These are phyloP conservation scores for Melanostoma mellinum DNA, from an alignment of 2,888 invertebrate species.

Conservation along the genomic window DNA sequence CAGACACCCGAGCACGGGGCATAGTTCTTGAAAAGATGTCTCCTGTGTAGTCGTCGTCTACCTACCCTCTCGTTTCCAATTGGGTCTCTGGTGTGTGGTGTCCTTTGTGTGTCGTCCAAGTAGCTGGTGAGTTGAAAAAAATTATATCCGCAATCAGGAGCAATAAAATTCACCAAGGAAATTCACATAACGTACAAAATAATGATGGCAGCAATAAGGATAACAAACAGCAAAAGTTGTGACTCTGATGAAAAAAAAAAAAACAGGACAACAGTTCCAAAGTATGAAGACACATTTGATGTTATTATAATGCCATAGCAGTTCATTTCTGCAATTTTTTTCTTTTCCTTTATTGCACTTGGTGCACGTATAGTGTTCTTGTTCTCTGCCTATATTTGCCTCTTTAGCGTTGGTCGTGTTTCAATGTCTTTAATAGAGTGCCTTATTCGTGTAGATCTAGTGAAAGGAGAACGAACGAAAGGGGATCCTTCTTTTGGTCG, in stretches of 20 bases:
- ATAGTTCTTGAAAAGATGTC: conserved; percentile 24
- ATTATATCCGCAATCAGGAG: conserved; percentile 71
- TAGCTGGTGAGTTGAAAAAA: conserved; percentile 51
- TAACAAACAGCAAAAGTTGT: conserved; percentile 72
- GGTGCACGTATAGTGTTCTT: background rate
- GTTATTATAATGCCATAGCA: conserved; percentile 72
- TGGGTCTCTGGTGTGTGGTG: conserved; percentile 35
- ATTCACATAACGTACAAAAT: conserved; percentile 72
- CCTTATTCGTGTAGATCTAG: conserved; percentile 66
- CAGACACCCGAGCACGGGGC: conserved; percentile 6
- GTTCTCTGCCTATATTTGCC: conserved; percentile 23
- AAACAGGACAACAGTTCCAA: conserved; percentile 42
- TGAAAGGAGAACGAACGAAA: conserved; percentile 50
- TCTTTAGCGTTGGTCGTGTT: conserved; percentile 53
- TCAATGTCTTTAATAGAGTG: conserved; percentile 64
- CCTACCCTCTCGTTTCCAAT: conserved; percentile 1
- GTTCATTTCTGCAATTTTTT: conserved; percentile 64
- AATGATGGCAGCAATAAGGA: conserved; percentile 73
- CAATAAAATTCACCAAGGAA: conserved; percentile 72
- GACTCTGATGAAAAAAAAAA: conserved; percentile 22
- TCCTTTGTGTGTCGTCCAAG: conserved; percentile 44
- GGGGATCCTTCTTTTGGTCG: conserved; percentile 1
- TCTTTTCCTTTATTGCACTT: conserved; percentile 8
- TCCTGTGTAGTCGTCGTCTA: conserved; percentile 19
- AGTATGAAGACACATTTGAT: conserved; percentile 71